Conservation (phyloP, 2,113 vertebrate species). For the Notechis scutatus region DNA sequence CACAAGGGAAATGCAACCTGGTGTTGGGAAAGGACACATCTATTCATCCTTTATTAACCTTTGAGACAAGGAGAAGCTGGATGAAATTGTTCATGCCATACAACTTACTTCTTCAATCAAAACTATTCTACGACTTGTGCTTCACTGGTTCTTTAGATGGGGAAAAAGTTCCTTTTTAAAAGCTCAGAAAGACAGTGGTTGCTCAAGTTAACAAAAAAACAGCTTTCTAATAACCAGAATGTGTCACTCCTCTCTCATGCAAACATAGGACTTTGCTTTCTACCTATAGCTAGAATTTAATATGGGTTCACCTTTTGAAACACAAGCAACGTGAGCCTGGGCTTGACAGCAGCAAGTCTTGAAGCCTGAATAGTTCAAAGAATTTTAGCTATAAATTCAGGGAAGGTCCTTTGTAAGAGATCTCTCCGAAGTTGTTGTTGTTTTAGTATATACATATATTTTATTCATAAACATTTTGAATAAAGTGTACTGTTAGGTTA, state of each 20-base stretch:
- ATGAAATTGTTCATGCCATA: not conserved
- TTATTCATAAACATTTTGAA: no score
- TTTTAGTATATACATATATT: no score
- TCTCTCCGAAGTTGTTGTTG: not conserved
- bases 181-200: not conserved
- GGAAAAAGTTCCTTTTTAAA: not conserved
- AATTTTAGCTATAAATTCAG: not conserved
- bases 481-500: no score
- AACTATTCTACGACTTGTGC: not conserved
- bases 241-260: not conserved
- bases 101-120: not conserved
- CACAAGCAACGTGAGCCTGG: not conserved
- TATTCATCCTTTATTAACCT: not conserved
- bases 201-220: not conserved
- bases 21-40: not conserved
- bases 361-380: not conserved
- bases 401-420: not conserved
- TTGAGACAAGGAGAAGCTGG: not conserved
- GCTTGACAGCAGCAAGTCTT: not conserved
- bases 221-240: not conserved
- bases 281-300: not conserved
- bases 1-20: not conserved
- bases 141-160: not conserved
- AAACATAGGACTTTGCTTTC: not conserved
- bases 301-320: not conserved